Evolutionary conservation across 2,797 vertebrate species (phyloP).

Genomic region (Dicrostonyx torquatus): DNA sequence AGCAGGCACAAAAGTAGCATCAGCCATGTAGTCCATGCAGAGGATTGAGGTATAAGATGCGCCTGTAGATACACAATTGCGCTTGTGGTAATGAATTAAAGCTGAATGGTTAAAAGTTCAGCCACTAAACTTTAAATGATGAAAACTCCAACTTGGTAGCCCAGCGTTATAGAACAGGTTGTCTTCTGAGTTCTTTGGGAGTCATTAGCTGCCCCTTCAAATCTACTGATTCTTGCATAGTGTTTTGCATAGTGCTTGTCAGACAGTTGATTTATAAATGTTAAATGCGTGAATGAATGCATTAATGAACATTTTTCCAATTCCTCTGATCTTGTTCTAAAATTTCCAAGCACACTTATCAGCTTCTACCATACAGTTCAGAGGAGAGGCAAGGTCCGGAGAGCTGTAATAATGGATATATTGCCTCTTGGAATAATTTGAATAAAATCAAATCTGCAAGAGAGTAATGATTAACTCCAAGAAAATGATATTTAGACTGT

Average conservation of each 20-base stretch:
- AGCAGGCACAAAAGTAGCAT: neutral
- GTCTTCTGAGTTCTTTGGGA: neutral
- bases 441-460: conserved; percentile 54
- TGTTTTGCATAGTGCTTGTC: neutral
- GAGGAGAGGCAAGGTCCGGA: neutral
- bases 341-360: conserved; percentile 44
- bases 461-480: conserved; percentile 7
- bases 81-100: neutral
- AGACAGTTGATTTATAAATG: conserved; percentile 31
- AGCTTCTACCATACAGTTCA: neutral
- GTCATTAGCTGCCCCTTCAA: neutral
- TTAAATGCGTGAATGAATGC: neutral
- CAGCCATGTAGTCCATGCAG: neutral
- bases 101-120: neutral
- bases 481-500: conserved; percentile 6
- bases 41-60: neutral
- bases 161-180: neutral
- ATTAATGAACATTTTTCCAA: conserved; percentile 55
- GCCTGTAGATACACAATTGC: neutral
- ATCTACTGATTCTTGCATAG: neutral
- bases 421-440: conserved; percentile 41
- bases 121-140: conserved; percentile 23
- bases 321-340: conserved; percentile 33
- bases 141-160: neutral
- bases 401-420: conserved; percentile 12